Evolutionary conservation across 2,113 vertebrate genomes (phyloP).

Genomic region (Tamias sibiricus): DNA sequence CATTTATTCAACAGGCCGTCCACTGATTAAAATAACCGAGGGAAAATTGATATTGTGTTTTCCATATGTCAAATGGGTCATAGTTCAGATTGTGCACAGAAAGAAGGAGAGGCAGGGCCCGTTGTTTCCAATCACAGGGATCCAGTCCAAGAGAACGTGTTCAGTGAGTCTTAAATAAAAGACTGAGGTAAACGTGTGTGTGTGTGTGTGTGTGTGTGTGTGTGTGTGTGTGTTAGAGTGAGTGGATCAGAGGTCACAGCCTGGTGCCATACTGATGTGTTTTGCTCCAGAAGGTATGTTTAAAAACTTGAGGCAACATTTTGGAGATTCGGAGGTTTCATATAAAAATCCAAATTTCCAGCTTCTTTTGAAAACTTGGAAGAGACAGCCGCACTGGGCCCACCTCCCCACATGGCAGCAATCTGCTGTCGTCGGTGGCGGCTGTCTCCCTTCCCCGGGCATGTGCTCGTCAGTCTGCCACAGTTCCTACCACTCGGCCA

Average conservation of each 20-base stretch:
- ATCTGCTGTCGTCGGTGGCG: conserved; percentile 55
- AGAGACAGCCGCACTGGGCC: conserved; percentile 23
- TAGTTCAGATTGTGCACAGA: conserved; percentile 48
- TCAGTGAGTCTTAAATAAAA: not conserved
- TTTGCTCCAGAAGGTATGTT: not conserved
- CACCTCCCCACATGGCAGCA: conserved; percentile 74
- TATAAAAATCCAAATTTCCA: conserved; percentile 55
- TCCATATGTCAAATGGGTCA: conserved; percentile 4
- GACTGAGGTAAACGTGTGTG: not conserved
- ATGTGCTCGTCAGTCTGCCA: conserved; percentile 64
- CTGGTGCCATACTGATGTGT: not conserved
- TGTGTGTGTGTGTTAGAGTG: not conserved
- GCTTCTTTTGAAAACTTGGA: conserved; percentile 69
- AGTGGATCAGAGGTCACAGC: not conserved
- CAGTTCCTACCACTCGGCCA: not conserved
- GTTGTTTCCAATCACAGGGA: conserved; percentile 22
- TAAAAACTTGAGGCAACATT: conserved; percentile 56
- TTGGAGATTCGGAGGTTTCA: conserved; percentile 47
- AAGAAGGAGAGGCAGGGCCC: not conserved
- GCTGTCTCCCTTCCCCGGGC: conserved; percentile 57
- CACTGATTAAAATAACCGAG: conserved; percentile 38
- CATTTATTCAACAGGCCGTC: conserved; percentile 25
- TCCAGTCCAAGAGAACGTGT: not conserved
- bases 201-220: not conserved
- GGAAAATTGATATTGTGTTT: conserved; percentile 49